A percentile compares a stretch with the other conserved stretches of the same genome.
Evolutionary conservation across 2,113 vertebrate genomes (phyloP).

Genomic region (Syrmaticus mikado): DNA sequence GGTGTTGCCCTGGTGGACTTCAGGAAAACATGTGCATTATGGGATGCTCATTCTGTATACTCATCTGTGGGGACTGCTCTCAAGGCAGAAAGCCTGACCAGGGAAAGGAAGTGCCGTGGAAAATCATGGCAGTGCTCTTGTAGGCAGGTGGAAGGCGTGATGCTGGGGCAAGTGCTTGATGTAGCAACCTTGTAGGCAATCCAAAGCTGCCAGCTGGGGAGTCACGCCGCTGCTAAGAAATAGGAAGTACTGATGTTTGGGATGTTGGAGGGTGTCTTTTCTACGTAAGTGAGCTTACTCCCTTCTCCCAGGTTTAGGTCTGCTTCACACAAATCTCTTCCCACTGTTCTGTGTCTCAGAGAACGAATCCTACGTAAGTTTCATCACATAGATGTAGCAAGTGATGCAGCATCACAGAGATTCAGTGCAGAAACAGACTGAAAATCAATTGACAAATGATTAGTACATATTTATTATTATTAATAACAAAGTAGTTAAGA

Average conservation of each 20-base stretch:
- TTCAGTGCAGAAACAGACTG: background rate
- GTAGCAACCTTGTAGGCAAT: background rate
- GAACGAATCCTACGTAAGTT: conserved; percentile 26
- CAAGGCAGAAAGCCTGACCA: background rate
- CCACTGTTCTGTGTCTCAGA: background rate
- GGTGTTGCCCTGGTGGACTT: background rate
- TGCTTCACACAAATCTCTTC: background rate
- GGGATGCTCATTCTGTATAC: background rate
- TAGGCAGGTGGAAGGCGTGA: too few species aligned
- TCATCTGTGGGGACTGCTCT: background rate
- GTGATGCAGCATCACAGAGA: background rate
- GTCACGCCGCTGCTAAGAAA: background rate
- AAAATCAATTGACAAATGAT: conserved; percentile 15
- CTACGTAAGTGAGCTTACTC: background rate
- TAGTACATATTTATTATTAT: background rate
- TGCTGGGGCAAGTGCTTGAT: too few species aligned
- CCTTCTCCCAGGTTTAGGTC: background rate
- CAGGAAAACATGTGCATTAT: background rate
- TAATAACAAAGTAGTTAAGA: conserved; percentile 13
- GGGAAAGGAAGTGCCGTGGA: background rate
- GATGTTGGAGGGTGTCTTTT: background rate
- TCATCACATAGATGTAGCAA: background rate
- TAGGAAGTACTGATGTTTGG: background rate
- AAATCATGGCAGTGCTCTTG: background rate
- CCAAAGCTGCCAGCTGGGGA: background rate